Evolutionary conservation across 2,888 invertebrate genomes (phyloP), one percentile per base, ranked within the genome.

Genomic region (Netelia virgata): DNA sequence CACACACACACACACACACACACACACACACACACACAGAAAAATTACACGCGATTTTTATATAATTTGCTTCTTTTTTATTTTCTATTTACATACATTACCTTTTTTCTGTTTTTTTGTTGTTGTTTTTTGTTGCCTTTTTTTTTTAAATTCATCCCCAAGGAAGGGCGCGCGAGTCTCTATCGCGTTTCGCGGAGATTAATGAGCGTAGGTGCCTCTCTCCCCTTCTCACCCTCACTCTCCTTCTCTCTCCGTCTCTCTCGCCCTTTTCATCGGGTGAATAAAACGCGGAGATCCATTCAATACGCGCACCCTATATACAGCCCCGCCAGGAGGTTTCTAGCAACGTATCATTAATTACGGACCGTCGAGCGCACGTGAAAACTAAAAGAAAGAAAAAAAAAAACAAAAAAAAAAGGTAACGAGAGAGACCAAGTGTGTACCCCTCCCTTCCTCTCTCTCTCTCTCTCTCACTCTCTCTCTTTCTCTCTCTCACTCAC

Each of bases 291-390:
- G 36, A 72, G 36, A 77, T 69, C 73, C 73, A 74, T 84, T 84
- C 81, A 57, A 69, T 69, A 77, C 68, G 70, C 36, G 36, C 53
- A 81, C 81, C 73, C 68, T 47, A 75, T 57, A 28, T 14, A 53
- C n/a, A 53, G n/a, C 16, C 50, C 10, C 36, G 36, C 74, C 18
- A 59, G 70, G 63, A n/a, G 20, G 14, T 23, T 50, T 61, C 69
- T 61, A 20, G 50, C 68, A 53, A 69, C 57, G 77, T 57, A 59
- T 81, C 81, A 84, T 84, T 84, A 84, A 78, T 81, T 84, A 84
- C 55, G 36, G 63, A 50, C 47, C 14, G 70, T 64, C 72, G 14
- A 63, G 57, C 18, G 72, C 41, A 53, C 41, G 47, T 28, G 55
- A 64, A 43, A 61, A 28, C 28, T 16, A 36, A 5, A 1, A 53